phyloP scores from a whole-genome alignment of 1,140 invertebrate species.

The Trigoniulus corallinus region DNA sequence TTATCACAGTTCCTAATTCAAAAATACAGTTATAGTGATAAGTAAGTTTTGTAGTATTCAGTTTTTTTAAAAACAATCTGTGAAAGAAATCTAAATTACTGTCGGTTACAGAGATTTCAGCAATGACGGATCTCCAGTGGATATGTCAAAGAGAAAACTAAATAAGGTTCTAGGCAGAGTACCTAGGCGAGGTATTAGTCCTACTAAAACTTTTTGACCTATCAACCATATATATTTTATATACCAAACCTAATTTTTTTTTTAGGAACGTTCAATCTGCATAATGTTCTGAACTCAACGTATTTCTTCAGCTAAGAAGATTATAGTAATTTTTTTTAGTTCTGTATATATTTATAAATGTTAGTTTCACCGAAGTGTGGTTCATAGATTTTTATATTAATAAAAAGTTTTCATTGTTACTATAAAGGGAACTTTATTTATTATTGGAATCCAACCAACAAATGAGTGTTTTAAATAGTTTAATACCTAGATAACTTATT shows the following conservation, averaged over 20 bases:
- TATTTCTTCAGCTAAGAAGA: slow-evolving; percentile 19
- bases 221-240: slow-evolving; percentile 62
- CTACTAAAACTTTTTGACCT: slow-evolving; percentile 54
- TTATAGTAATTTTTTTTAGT: too few relatives aligned
- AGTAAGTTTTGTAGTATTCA: slow-evolving; percentile 26
- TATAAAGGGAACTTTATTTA: too few relatives aligned
- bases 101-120: slow-evolving; percentile 31
- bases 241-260: background rate
- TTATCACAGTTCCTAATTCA: slow-evolving; percentile 56
- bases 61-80: slow-evolving; percentile 1
- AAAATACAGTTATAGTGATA: slow-evolving; percentile 40
- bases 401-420: too few relatives aligned
- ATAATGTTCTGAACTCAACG: slow-evolving; percentile 16
- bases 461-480: too few relatives aligned
- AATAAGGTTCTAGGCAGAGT: slow-evolving; percentile 40
- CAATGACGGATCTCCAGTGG: slow-evolving; percentile 30
- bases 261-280: slow-evolving; percentile 14
- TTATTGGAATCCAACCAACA: too few relatives aligned
- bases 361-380: too few relatives aligned
- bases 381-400: too few relatives aligned
- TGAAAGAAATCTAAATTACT: background rate
- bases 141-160: slow-evolving; percentile 39
- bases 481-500: too few relatives aligned
- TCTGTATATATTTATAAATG: too few relatives aligned
- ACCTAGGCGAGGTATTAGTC: slow-evolving; percentile 51